phyloP scores from a whole-genome alignment of 2,888 invertebrate species.

The Drepana falcataria region DNA sequence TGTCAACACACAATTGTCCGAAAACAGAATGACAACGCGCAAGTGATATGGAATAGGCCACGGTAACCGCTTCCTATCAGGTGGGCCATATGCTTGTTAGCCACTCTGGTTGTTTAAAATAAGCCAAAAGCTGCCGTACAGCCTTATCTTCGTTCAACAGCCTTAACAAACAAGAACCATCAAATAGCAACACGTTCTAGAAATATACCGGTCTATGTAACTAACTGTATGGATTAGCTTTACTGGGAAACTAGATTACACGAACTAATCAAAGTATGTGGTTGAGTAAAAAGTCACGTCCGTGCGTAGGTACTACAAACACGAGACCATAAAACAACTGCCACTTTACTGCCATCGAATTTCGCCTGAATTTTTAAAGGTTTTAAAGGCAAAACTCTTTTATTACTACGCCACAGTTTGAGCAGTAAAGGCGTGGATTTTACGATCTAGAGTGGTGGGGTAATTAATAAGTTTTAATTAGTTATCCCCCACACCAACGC shows the following conservation, averaged over 20 bases:
- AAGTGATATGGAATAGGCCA: no score
- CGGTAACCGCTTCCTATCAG: no score
- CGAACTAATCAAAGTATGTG: slow-evolving; percentile 46
- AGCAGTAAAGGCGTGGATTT: slow-evolving; percentile 44
- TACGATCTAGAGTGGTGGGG: slow-evolving; percentile 48
- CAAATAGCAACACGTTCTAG: neutral
- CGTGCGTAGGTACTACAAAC: slow-evolving; percentile 18
- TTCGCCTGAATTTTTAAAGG: slow-evolving; percentile 35
- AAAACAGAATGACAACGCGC: no score
- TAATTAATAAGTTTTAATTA: slow-evolving; percentile 72
- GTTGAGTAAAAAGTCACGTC: slow-evolving; percentile 59
- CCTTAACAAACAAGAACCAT: no score
- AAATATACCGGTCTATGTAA: no score
- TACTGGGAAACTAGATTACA: slow-evolving; percentile 23
- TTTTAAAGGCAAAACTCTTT: slow-evolving; percentile 65
- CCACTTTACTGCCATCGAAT: slow-evolving; percentile 48
- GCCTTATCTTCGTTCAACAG: no score
- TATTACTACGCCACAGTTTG: slow-evolving; percentile 31
- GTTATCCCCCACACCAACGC: slow-evolving; percentile 27
- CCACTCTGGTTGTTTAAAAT: no score
- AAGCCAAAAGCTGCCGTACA: no score
- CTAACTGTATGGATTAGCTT: slow-evolving; percentile 1
- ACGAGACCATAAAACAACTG: slow-evolving; percentile 29
- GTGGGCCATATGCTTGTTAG: no score
- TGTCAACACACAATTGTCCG: no score